Evolutionary conservation across 1,140 invertebrate genomes (phyloP), one percentile per base, ranked within the genome.

Genomic region (Drosophila sp.): DNA sequence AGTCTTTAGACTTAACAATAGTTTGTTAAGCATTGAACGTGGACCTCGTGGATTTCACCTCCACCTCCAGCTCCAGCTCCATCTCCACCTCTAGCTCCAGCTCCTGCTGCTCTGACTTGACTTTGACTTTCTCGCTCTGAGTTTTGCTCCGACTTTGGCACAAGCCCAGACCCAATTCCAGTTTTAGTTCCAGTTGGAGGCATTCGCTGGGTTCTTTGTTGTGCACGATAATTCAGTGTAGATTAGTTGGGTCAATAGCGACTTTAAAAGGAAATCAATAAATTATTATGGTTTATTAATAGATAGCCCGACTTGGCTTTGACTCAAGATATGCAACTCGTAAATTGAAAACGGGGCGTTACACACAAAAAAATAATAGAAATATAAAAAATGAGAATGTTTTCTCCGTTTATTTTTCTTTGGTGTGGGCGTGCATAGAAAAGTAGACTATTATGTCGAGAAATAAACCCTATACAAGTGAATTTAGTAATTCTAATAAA

Each of bases 261-360:
- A 51, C 76, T 77, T 74, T 66, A 72, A 79, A 72, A 58, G 70
- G 70, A 83, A 89, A 89, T 89, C 79, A 89, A 89, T 89, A 89
- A 89, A 80, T 89, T 89, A 89, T 89, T 87, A 81, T 86, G 63
- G 74, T 80, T 80, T 80, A 86, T 80, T 86, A 77, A 77, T 71
- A 84, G 78, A 72, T 58, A 78, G 70, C 18, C 51, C 29, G 25
- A 41, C 36, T 67, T 41, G 54, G 61, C 61, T 63, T 6, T 29
- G 21, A 36, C 57, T 70, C 48, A 56, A 63, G 72, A 72, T 76
- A 72, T 72, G 51, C 41, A 54, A 41, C 36, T 63, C 62, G 50
- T 84, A 77, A 83, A 79, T 76, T 72, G 76, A 78, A 76, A 72
- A 54, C 50, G 16, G 61, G 61, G 64, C 72, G 71, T 72, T 67